Conservation (phyloP, 2,888 invertebrate species). For the Archaeoteleia sp. region DNA sequence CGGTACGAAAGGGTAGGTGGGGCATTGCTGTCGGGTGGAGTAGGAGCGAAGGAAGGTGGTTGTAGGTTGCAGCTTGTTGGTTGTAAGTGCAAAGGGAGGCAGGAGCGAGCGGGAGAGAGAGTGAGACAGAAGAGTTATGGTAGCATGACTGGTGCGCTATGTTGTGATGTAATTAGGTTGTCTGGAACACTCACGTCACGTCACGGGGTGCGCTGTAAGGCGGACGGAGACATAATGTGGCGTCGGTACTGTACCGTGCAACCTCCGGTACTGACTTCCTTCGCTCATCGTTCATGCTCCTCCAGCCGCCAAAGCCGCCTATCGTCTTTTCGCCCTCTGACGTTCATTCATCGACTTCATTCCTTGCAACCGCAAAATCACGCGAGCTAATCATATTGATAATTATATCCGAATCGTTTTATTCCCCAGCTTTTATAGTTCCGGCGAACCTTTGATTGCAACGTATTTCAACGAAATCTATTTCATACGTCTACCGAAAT, state of each 20-base stretch:
- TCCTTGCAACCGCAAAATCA: constrained; percentile 37
- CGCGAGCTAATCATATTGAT: constrained; percentile 56
- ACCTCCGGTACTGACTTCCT: constrained; percentile 49
- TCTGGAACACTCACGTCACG: constrained; percentile 77
- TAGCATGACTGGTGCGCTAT: constrained; percentile 58
- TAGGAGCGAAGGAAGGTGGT: constrained; percentile 27
- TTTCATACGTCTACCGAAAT: constrained; percentile 18
- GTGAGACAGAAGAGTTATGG: constrained; percentile 13
- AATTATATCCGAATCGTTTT: constrained; percentile 50
- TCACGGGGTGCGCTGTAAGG: constrained; percentile 67
- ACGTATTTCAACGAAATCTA: constrained; percentile 15
- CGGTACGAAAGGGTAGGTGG: background rate
- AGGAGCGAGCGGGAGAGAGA: constrained; percentile 24
- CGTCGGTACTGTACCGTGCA: constrained; percentile 57
- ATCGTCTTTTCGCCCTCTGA: constrained; percentile 62
- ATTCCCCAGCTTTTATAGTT: constrained; percentile 27
- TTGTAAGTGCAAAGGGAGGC: constrained; percentile 34
- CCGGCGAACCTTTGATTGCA: constrained; percentile 34
- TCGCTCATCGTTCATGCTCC: constrained; percentile 44
- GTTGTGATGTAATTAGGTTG: constrained; percentile 77
- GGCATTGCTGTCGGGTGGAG: constrained; percentile 29
- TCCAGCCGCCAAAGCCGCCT: constrained; percentile 52
- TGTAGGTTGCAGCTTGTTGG: constrained; percentile 3
- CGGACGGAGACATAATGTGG: constrained; percentile 71
- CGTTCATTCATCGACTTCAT: constrained; percentile 57